Conservation (phyloP, 2,113 vertebrate species). For the Deroptyus accipitrinus region DNA sequence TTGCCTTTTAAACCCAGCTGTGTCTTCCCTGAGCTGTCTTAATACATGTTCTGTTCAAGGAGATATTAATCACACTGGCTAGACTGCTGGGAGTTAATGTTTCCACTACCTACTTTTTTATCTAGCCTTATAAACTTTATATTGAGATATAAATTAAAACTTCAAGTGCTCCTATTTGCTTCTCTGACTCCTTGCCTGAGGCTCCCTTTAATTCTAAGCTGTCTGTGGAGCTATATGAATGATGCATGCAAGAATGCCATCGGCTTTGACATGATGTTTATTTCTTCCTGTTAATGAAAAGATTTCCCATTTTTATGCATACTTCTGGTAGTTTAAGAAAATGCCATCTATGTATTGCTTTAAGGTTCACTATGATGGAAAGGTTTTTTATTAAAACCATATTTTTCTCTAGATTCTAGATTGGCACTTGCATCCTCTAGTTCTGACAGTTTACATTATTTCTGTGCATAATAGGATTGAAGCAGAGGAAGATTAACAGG, state of each 20-base stretch:
- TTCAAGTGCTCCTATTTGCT: slow-evolving; percentile 68
- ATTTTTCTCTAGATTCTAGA: slow-evolving; percentile 51
- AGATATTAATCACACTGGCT: slow-evolving; percentile 64
- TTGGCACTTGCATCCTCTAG: slow-evolving; percentile 50
- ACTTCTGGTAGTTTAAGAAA: slow-evolving; percentile 39
- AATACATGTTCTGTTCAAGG: slow-evolving; percentile 49
- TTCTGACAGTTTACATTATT: slow-evolving; percentile 68
- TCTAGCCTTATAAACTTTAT: slow-evolving; percentile 64
- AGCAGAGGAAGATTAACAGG: slow-evolving; percentile 65
- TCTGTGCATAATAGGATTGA: slow-evolving; percentile 45
- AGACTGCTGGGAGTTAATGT: slow-evolving; percentile 42
- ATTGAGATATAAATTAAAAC: slow-evolving; percentile 71
- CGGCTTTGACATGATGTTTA: slow-evolving; percentile 65
- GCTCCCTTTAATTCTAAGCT: slow-evolving; percentile 60
- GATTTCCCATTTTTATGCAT: slow-evolving; percentile 36
- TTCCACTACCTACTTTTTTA: slow-evolving; percentile 64
- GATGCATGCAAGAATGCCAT: slow-evolving; percentile 52
- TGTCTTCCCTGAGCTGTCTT: slow-evolving; percentile 10
- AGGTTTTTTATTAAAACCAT: slow-evolving; percentile 65
- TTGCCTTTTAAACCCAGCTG: slow-evolving; percentile 21
- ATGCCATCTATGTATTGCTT: slow-evolving; percentile 18
- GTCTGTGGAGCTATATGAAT: slow-evolving; percentile 49
- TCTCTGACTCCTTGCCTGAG: slow-evolving; percentile 54
- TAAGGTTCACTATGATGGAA: slow-evolving; percentile 59
- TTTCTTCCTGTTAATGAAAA: slow-evolving; percentile 70